Base-by-base conservation (phyloP, 2,888 invertebrate genomes). In the Pterostichus madidus region DNA sequence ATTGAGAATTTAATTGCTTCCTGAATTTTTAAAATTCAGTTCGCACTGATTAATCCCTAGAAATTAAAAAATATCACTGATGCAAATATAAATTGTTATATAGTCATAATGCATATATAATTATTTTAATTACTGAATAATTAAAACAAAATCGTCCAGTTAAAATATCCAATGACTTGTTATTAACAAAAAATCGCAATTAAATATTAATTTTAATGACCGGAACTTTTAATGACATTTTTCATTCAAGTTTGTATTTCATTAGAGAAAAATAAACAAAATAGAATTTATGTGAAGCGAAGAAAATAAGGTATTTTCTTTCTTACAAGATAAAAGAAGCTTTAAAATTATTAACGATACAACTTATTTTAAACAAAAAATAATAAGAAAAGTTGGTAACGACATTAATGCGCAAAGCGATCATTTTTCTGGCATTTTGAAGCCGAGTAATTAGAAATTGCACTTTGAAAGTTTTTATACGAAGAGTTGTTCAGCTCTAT, bases 361-460 rank as follows among this genome's bases (percentile, higher is more conserved):
- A 78, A 78, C 59, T 78, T 78, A 56, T 32, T 61, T 61, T 56
- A 78, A 78, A 59, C 61, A 78, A 78, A 78, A 75, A 78, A 78
- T 78, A 78, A 78, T 78, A 78, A 61, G 78, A 31, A 78, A 78
- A 78, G 17, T 78, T 78, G 53, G 53, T 59, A 61, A 78, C 17
- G 78, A 78, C 61, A 78, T 78, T 78, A 61, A 78, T 32, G 56
- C 61, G 61, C 32, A 13, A 59, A 61, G 59, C 61, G 78, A 44
- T 78, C 56, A 78, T 78, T 44, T 71, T 13, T 7, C 61, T 39
- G 39, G 39, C 68, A 71, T 44, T 31, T 52, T 31, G 32, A 32
- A 46, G 52, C 8, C 52, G 49, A 31, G 52, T 75, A 75, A 75
- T 75, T 75, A 75, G 53, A 75, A 75, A 75, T 75, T 75, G 75